phyloP scores from a whole-genome alignment of 1,140 invertebrate genomes.

The Helicoverpa zea region DNA sequence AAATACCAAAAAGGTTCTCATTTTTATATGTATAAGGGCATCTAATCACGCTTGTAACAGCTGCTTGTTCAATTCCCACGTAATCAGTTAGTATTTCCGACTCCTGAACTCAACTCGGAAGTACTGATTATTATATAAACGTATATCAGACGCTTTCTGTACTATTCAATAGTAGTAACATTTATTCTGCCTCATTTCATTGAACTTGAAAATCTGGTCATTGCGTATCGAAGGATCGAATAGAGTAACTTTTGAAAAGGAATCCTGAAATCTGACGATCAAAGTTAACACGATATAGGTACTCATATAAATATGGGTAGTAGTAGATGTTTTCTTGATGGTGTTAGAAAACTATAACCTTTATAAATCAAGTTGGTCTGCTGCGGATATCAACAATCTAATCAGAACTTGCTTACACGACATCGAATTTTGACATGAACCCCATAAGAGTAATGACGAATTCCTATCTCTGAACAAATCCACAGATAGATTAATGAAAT shows the following conservation, averaged over 20 bases:
- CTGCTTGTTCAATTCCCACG: not conserved
- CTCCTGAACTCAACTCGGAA: not conserved
- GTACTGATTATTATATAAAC: constrained; percentile 8
- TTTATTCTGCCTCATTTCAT: not conserved
- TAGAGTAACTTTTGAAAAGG: not conserved
- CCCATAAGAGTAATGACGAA: too few relatives aligned
- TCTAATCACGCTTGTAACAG: not conserved
- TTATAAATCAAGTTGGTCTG: too few relatives aligned
- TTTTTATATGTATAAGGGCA: not conserved
- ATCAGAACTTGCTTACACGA: too few relatives aligned
- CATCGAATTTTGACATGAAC: too few relatives aligned
- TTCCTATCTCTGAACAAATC: too few relatives aligned
- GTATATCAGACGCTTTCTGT: constrained; percentile 25
- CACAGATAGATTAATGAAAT: too few relatives aligned
- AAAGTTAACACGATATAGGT: not conserved
- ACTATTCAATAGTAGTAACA: not conserved
- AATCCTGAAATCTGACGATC: too few relatives aligned
- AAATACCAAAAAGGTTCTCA: too few relatives aligned
- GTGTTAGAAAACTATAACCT: too few relatives aligned
- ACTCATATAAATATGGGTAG: not conserved
- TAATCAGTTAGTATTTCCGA: not conserved
- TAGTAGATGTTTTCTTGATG: too few relatives aligned
- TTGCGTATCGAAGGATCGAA: not conserved
- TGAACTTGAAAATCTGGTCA: not conserved
- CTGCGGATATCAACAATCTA: too few relatives aligned